These are phyloP conservation scores for Odontesthes bonariensis DNA, from an alignment of 2,113 vertebrate species.

Conservation along the genomic window DNA sequence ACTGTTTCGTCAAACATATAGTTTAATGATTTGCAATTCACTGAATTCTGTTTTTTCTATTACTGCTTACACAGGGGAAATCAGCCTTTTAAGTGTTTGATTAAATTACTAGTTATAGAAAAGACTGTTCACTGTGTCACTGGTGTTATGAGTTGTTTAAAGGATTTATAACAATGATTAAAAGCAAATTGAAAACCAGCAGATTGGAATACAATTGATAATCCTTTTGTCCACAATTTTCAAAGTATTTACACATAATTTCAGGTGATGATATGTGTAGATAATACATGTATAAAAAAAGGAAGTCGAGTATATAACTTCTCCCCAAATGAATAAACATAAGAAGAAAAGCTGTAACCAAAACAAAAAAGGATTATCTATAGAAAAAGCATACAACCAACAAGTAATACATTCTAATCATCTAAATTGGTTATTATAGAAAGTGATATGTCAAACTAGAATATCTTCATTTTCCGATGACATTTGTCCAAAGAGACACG, in stretches of 20 bases:
- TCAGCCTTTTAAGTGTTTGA: too few species aligned
- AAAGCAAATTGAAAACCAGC: background rate
- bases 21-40: too few species aligned
- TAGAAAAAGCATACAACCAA: background rate
- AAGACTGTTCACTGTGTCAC: too few species aligned
- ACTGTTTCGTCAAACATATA: too few species aligned
- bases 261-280: background rate
- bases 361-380: background rate
- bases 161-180: background rate
- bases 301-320: background rate
- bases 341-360: background rate
- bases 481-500: background rate
- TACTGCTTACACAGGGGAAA: too few species aligned
- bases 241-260: conserved; percentile 22
- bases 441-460: conserved; percentile 3
- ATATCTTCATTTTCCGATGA: background rate
- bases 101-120: too few species aligned
- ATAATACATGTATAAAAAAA: conserved; percentile 26
- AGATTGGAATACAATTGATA: background rate
- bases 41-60: too few species aligned
- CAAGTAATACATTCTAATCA: background rate
- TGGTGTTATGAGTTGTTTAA: too few species aligned
- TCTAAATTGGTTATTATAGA: background rate
- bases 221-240: conserved; percentile 48
- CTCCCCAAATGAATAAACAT: background rate